Conservation (phyloP, 92 coral and sea anemone species). For the Umimayanthus kanabou region DNA sequence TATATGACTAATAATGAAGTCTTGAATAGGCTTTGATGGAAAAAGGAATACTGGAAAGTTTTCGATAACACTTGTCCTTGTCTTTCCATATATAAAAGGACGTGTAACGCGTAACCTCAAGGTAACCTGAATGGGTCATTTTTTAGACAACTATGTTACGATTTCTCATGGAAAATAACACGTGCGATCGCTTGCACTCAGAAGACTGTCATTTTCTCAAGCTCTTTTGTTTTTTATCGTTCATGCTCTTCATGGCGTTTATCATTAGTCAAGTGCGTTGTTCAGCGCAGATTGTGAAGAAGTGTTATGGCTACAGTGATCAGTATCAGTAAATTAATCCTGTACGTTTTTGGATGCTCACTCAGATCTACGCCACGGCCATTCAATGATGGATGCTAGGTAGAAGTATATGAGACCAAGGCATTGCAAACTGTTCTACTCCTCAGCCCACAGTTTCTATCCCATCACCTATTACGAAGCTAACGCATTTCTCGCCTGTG, state of each 20-base stretch:
- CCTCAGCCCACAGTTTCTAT: too few species aligned
- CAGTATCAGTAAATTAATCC: background rate
- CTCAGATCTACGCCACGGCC: too few species aligned
- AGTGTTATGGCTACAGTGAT: background rate
- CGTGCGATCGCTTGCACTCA: background rate
- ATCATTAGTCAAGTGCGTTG: conserved; percentile 4
- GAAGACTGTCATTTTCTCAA: conserved; percentile 2
- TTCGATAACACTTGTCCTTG: background rate
- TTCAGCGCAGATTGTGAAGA: background rate
- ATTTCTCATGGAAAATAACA: background rate
- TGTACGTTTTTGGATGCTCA: background rate
- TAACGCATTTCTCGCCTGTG: too few species aligned
- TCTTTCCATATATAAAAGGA: conserved; percentile 1
- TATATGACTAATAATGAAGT: background rate
- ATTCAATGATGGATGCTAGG: too few species aligned
- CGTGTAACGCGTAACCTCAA: background rate
- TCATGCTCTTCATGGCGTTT: background rate
- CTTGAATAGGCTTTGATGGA: background rate
- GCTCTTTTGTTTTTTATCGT: conserved; percentile 1
- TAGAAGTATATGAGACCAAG: too few species aligned
- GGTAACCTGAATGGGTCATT: background rate
- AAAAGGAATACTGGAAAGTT: background rate
- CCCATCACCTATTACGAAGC: too few species aligned
- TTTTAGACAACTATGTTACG: background rate
- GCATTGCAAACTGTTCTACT: too few species aligned